These are phyloP conservation scores for Bibio marci DNA, from an alignment of 2,888 invertebrate species.

Conservation along the genomic window DNA sequence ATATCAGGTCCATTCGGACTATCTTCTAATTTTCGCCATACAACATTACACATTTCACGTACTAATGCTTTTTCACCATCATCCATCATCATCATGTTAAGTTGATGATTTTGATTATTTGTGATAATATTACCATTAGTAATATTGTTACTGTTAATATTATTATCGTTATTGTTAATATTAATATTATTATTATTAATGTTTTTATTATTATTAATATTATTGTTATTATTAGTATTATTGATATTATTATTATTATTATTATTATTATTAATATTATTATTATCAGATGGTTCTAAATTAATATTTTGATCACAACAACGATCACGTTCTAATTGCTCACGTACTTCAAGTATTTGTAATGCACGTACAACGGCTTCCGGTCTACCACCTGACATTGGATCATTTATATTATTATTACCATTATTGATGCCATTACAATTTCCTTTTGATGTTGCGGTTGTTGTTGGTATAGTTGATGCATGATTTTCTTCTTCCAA, in stretches of 20 bases:
- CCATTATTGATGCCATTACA: neutral
- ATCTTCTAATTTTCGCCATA: slow-evolving; percentile 80
- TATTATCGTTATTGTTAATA: slow-evolving; percentile 11
- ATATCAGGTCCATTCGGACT: slow-evolving; percentile 40
- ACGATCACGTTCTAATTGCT: slow-evolving; percentile 63
- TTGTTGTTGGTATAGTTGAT: slow-evolving; percentile 26
- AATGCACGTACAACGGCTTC: slow-evolving; percentile 87
- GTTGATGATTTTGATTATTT: slow-evolving; percentile 30
- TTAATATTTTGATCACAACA: slow-evolving; percentile 14
- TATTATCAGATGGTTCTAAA: neutral
- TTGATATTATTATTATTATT: neutral
- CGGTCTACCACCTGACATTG: slow-evolving; percentile 54
- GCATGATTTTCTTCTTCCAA: slow-evolving; percentile 55
- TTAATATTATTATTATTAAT: slow-evolving; percentile 16
- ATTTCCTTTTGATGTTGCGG: slow-evolving; percentile 11
- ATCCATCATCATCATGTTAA: too few relatives aligned
- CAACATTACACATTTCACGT: slow-evolving; percentile 91
- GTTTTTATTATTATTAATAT: too few relatives aligned
- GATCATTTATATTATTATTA: slow-evolving; percentile 15
- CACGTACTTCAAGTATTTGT: slow-evolving; percentile 80
- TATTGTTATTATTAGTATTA: slow-evolving; percentile 10
- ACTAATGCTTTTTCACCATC: slow-evolving; percentile 85
- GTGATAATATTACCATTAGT: slow-evolving; percentile 15
- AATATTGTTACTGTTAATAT: slow-evolving; percentile 12
- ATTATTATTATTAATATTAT: slow-evolving; percentile 16